Percentiles rank a stretch among this genome's conserved stretches.
Evolutionary conservation across 35 echinoderm and acorn worm genomes (phyloP).

Genomic region (Lytechinus pictus): DNA sequence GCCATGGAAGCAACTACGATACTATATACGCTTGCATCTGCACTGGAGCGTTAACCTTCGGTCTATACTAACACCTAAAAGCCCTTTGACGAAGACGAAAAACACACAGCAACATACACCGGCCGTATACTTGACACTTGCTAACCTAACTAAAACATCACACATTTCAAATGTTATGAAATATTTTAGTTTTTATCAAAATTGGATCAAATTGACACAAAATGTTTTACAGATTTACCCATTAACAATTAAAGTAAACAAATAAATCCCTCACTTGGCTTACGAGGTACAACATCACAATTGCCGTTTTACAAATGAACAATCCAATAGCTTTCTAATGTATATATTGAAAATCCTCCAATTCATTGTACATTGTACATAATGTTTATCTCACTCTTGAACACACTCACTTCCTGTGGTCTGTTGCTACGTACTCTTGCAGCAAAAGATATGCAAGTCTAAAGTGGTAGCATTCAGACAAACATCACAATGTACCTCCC

Average conservation of each 20-base stretch:
- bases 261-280: background rate
- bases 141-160: background rate
- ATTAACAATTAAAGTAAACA: background rate
- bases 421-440: background rate
- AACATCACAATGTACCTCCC: background rate
- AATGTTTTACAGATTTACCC: background rate
- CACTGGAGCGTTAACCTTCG: background rate
- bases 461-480: background rate
- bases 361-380: background rate
- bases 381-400: background rate
- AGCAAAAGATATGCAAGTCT: background rate
- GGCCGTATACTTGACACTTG: background rate
- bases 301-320: background rate
- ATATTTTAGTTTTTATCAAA: no score
- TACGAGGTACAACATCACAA: background rate
- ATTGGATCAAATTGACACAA: no score
- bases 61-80: constrained; percentile 18
- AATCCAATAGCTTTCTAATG: background rate
- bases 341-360: background rate
- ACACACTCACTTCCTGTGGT: background rate
- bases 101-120: background rate
- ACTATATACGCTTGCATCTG: background rate
- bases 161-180: background rate
- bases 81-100: background rate
- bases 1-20: background rate